Conservation (phyloP, 2,113 vertebrate species). For the Ailuropoda melanoleuca region DNA sequence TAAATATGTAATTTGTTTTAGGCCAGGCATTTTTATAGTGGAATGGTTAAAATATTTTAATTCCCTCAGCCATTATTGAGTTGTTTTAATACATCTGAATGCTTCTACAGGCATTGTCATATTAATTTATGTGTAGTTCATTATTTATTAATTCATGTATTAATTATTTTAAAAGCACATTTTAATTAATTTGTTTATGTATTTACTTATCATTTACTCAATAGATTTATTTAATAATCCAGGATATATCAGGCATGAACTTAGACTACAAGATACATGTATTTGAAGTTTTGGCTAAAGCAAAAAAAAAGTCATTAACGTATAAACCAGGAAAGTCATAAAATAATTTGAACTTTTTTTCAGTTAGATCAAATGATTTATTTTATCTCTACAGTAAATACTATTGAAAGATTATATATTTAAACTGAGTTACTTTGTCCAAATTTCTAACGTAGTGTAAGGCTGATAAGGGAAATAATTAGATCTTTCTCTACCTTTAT, state of each 20-base stretch:
- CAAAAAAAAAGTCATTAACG: background rate
- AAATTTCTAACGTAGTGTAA: background rate
- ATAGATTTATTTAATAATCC: background rate
- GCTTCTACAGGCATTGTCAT: background rate
- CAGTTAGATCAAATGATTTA: background rate
- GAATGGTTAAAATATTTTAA: background rate
- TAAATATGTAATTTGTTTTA: constrained; percentile 2
- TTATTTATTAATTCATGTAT: background rate
- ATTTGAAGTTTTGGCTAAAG: background rate
- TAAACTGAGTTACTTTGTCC: background rate
- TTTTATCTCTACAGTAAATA: background rate
- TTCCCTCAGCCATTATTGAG: background rate
- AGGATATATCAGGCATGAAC: background rate
- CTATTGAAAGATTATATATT: background rate
- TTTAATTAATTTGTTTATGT: background rate
- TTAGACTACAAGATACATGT: background rate
- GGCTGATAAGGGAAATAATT: background rate
- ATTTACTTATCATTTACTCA: background rate
- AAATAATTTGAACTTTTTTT: background rate
- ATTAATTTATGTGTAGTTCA: background rate
- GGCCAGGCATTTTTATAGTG: background rate
- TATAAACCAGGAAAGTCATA: background rate
- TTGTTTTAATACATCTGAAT: background rate
- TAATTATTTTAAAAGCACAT: background rate
- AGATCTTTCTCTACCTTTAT: background rate